A percentile compares a stretch with the other conserved stretches of the same genome.
These are phyloP conservation scores for Choreutis nemorana DNA, from an alignment of 2,888 invertebrate species.

Conservation along the genomic window DNA sequence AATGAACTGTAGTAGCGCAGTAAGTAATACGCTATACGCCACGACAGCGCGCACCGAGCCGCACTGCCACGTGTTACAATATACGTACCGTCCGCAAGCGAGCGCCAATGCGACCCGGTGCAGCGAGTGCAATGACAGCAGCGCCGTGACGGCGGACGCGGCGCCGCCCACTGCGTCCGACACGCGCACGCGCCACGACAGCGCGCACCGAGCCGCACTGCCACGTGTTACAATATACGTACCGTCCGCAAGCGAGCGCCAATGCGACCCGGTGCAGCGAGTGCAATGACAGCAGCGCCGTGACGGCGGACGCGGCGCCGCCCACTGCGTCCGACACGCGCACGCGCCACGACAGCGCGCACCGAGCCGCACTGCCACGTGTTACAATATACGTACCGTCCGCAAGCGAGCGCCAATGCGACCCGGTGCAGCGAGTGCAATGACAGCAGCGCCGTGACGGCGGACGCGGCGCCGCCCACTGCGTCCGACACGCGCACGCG, in stretches of 20 bases:
- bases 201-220: slow-evolving; percentile 31
- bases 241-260: slow-evolving; percentile 78
- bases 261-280: slow-evolving; percentile 79
- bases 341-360: slow-evolving; percentile 32
- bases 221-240: too few species aligned
- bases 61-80: too few species aligned
- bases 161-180: slow-evolving; percentile 71
- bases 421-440: too few species aligned
- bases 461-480: too few species aligned
- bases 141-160: slow-evolving; percentile 70
- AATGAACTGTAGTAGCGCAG: too few species aligned
- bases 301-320: slow-evolving; percentile 70
- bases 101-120: slow-evolving; percentile 83
- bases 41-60: too few species aligned
- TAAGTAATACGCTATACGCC: too few species aligned
- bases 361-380: slow-evolving; percentile 30
- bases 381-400: too few species aligned
- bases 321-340: slow-evolving; percentile 66
- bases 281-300: slow-evolving; percentile 73
- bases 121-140: slow-evolving; percentile 72
- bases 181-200: slow-evolving; percentile 32
- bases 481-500: too few species aligned
- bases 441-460: too few species aligned
- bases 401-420: too few species aligned
- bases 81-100: slow-evolving; percentile 72